phyloP scores from a whole-genome alignment of 2,797 vertebrate species.

The Sebastes cheni region DNA sequence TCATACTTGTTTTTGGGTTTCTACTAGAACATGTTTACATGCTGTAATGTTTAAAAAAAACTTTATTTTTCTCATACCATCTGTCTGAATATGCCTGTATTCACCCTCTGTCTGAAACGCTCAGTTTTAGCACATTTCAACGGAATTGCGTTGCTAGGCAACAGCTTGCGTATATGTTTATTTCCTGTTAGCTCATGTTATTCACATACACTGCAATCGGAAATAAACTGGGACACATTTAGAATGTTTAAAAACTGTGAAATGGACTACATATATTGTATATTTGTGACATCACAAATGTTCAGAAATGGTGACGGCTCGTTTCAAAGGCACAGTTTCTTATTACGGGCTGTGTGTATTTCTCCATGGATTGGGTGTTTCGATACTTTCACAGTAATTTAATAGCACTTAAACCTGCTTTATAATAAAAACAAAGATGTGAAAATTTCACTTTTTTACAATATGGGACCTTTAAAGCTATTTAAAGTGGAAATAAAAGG shows the following conservation, averaged over 20 bases:
- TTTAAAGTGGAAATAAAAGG: not conserved
- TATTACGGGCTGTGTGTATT: not conserved
- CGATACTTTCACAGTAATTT: not conserved
- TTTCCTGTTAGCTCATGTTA: rapidly evolving
- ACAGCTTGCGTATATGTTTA: rapidly evolving
- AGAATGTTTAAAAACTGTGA: not conserved
- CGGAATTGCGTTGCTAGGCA: rapidly evolving
- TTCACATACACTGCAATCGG: too few species aligned
- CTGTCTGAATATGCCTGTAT: too few species aligned
- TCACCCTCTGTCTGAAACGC: rapidly evolving
- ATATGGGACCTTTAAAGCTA: not conserved
- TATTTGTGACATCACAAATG: not conserved
- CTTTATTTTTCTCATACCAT: too few species aligned
- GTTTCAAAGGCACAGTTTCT: too few species aligned
- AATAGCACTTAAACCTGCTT: not conserved
- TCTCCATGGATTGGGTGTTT: not conserved
- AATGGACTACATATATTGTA: not conserved
- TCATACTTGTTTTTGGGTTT: too few species aligned
- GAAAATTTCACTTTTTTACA: not conserved
- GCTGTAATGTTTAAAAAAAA: too few species aligned
- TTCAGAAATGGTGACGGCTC: rapidly evolving
- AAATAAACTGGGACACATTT: too few species aligned
- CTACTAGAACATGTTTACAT: too few species aligned
- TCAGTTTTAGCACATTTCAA: too few species aligned
- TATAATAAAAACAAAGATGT: not conserved